phyloP scores from a whole-genome alignment of 1,140 invertebrate species.

The Philopotamus ludificatus region DNA sequence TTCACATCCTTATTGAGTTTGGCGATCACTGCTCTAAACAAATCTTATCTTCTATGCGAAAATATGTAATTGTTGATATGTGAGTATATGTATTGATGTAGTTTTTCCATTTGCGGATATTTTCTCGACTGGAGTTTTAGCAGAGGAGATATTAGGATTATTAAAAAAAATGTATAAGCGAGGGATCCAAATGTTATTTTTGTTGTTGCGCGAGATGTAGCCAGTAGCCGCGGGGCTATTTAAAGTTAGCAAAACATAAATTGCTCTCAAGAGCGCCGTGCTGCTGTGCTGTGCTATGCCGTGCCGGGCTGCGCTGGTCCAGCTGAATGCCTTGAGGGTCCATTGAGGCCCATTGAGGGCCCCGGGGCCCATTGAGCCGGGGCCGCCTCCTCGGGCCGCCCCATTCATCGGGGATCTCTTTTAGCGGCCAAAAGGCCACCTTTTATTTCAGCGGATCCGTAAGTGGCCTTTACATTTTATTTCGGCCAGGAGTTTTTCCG shows the following conservation, averaged over 20 bases:
- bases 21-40: too few relatives aligned
- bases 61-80: too few relatives aligned
- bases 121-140: too few relatives aligned
- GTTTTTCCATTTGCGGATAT: too few relatives aligned
- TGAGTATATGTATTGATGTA: too few relatives aligned
- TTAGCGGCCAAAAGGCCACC: constrained; percentile 27
- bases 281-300: constrained; percentile 17
- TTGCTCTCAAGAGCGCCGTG: constrained; percentile 28
- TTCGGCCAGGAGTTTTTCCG: constrained; percentile 14
- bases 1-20: too few relatives aligned
- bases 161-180: too few relatives aligned
- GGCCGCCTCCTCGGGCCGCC: constrained; percentile 11
- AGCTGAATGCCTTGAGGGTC: constrained; percentile 27
- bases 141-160: too few relatives aligned
- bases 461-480: constrained; percentile 27
- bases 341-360: constrained; percentile 7
- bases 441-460: constrained; percentile 23
- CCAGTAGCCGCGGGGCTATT: too few relatives aligned
- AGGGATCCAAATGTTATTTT: too few relatives aligned
- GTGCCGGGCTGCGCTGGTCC: background rate
- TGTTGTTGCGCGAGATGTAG: too few relatives aligned
- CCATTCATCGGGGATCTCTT: constrained; percentile 29
- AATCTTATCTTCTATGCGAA: too few relatives aligned
- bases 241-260: constrained; percentile 28
- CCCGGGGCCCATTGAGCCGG: constrained; percentile 3